These are phyloP conservation scores for Eretmochelys imbricata DNA, from an alignment of 2,113 vertebrate genomes.

Conservation along the genomic window DNA sequence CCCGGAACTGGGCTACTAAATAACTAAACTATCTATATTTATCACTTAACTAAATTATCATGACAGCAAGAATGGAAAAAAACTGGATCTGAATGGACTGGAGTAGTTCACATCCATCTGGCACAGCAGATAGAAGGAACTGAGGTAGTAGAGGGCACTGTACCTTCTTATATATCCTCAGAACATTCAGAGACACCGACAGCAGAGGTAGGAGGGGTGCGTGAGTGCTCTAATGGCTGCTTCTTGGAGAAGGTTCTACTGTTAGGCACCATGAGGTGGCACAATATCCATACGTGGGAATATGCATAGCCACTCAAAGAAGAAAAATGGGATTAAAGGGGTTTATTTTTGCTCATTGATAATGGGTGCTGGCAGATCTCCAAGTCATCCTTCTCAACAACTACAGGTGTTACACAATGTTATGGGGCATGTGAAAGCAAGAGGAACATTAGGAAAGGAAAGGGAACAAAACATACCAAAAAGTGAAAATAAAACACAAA, in stretches of 20 bases:
- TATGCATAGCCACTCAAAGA: background rate
- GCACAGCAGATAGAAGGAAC: background rate
- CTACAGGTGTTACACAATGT: background rate
- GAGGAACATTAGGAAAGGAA: fast-evolving
- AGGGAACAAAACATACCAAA: background rate
- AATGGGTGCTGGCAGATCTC: background rate
- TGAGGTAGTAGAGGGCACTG: background rate
- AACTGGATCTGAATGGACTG: background rate
- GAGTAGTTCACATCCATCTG: background rate
- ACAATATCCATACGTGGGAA: background rate
- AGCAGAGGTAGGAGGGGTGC: background rate
- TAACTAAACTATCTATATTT: background rate
- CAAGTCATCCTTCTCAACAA: background rate
- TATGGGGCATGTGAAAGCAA: background rate
- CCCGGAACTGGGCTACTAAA: background rate
- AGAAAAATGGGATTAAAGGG: background rate
- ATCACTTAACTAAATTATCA: background rate
- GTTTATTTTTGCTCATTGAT: background rate
- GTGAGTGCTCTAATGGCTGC: background rate
- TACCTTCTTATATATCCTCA: background rate
- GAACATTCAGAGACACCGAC: background rate
- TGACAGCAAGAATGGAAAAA: background rate
- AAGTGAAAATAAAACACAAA: background rate
- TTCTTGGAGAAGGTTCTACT: background rate
- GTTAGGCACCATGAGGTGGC: background rate